Evolutionary conservation across 2,113 vertebrate genomes (phyloP).

Genomic region (Hemicordylus capensis): DNA sequence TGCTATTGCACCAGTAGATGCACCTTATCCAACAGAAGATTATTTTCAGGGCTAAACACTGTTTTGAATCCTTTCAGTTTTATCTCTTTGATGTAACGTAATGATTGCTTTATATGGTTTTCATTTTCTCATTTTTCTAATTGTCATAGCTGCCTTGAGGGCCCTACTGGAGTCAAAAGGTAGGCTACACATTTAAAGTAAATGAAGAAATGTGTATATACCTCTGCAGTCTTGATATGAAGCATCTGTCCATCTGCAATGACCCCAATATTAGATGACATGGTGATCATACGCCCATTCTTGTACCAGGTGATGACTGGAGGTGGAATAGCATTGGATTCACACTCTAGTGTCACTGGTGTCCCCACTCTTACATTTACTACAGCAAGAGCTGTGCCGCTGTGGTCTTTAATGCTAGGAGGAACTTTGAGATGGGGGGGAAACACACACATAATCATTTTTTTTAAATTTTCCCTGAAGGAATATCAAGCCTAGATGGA

Average conservation of each 20-base stretch:
- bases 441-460: slow-evolving; percentile 33
- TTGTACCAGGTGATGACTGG: slow-evolving; percentile 93
- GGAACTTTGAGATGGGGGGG: slow-evolving; percentile 79
- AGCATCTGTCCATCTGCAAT: slow-evolving; percentile 83
- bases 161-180: background rate
- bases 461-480: background rate
- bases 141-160: background rate
- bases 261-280: slow-evolving; percentile 76
- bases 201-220: slow-evolving; percentile 59
- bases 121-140: background rate
- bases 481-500: background rate
- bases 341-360: slow-evolving; percentile 82
- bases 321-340: slow-evolving; percentile 91
- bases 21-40: too few species aligned
- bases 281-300: slow-evolving; percentile 80
- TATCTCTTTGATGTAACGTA: background rate
- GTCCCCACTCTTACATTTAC: slow-evolving; percentile 82
- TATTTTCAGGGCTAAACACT: too few species aligned
- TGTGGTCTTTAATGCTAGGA: slow-evolving; percentile 88
- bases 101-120: background rate
- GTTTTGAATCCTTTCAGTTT: background rate
- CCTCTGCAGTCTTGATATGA: slow-evolving; percentile 85
- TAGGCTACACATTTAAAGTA: background rate
- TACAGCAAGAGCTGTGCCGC: slow-evolving; percentile 78
- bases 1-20: too few species aligned